A percentile compares a stretch with the other conserved stretches of the same genome.
Evolutionary conservation across 2,113 vertebrate genomes (phyloP).

Genomic region (Setophaga petechia): DNA sequence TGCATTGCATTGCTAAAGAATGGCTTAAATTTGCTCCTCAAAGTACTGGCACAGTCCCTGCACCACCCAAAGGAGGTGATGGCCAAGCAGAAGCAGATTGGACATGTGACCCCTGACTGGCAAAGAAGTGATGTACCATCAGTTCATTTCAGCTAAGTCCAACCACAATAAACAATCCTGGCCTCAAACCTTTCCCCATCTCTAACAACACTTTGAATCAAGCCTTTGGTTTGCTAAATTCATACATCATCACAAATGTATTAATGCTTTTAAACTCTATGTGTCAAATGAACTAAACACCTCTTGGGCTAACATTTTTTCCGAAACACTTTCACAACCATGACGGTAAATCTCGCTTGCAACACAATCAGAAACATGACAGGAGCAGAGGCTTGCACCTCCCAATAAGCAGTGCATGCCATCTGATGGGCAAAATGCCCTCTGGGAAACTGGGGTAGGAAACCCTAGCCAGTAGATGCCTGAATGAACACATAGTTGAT

Average conservation of each 20-base stretch:
- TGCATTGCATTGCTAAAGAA: neutral
- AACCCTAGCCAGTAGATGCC: neutral
- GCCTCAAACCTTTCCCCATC: neutral
- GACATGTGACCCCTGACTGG: neutral
- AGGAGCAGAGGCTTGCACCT: neutral
- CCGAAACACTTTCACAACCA: neutral
- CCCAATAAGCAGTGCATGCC: neutral
- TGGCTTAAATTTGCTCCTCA: neutral
- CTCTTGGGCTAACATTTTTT: neutral
- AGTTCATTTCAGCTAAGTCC: neutral
- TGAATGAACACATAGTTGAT: neutral
- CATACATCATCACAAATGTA: neutral
- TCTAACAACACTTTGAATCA: neutral
- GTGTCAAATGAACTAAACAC: neutral
- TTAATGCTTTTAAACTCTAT: neutral
- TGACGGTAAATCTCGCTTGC: neutral
- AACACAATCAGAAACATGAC: neutral
- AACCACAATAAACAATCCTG: neutral
- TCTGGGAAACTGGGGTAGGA: neutral
- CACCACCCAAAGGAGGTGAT: neutral
- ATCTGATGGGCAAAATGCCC: neutral
- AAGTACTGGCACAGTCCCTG: neutral
- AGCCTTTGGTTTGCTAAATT: neutral
- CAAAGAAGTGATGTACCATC: neutral
- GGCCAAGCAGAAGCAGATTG: neutral